Base-by-base conservation (phyloP, 2,797 vertebrate species). In the Melanotaenia pygmaea region DNA sequence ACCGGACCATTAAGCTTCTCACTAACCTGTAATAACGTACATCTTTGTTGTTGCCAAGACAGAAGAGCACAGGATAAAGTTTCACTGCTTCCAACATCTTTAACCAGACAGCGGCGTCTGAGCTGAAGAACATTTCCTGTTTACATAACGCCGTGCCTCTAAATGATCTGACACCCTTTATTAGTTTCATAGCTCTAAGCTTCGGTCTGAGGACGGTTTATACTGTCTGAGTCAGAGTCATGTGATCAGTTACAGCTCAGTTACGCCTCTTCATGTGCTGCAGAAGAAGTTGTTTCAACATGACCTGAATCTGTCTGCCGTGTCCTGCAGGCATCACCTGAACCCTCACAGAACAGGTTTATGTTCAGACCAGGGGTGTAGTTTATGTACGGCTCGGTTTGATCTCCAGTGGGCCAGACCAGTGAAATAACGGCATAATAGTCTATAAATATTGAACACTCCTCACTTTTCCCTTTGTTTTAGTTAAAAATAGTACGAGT, bases 1-100 rank as follows among this genome's bases (percentile, higher is more conserved):
- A 76, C 59, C 59, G 35, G 50, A 67, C 78, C 59, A 74, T 82
- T 85, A 75, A 12, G 54, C 65, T 59, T 67, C 70, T 60, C 34
- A 63, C 74, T 64, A 68, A 83, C 82, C 72, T 75, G 59, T 66
- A 80, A 84, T 83, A 77, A 81, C 28, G 72, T 38, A 0, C 32
- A 20, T 1, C 38, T 58, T 34, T 45, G 53, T 32, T 45, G 47
- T 59, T 62, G 53, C 59, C 54, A 67, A 43, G 14, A 45, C 54
- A 58, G 37, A 30, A 10, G 3, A 32, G 22, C 3, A 18, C 59
- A 26, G 34, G 35, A 43, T 57, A 57, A 30, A 57, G 53, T 57
- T 56, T n/a, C 18, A 77, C 32, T 56, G 34, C 18, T 59, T 30
- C 12, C n/a, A n/a, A 54, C 63, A 53, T 30, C 24, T 35, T 66